Conservation (phyloP, 2,797 vertebrate genomes). For the Podarcis lilfordi region DNA sequence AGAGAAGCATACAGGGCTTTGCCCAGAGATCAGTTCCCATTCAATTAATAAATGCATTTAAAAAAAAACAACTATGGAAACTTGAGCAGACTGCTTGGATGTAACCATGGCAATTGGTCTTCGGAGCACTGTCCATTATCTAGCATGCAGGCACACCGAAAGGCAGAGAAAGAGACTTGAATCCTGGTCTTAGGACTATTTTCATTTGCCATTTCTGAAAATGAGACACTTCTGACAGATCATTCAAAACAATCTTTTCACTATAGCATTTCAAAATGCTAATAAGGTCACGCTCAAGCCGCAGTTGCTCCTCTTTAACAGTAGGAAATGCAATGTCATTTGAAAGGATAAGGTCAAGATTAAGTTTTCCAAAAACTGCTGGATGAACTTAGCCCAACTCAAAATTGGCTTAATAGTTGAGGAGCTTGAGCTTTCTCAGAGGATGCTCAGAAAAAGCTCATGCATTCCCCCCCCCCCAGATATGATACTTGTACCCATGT, state of each 20-base stretch:
- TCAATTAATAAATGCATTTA: background rate
- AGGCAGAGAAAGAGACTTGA: background rate
- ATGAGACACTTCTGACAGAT: background rate
- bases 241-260: background rate
- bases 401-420: background rate
- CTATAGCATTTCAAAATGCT: background rate
- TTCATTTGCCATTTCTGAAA: slow-evolving; percentile 1
- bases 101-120: slow-evolving; percentile 4
- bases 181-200: background rate
- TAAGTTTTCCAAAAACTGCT: background rate
- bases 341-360: slow-evolving; percentile 1
- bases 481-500: background rate
- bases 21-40: background rate
- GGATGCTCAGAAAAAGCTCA: background rate
- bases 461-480: background rate
- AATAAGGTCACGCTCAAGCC: background rate
- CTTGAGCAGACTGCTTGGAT: background rate
- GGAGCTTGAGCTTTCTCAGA: background rate
- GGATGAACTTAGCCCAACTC: background rate
- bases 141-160: background rate
- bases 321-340: background rate
- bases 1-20: background rate
- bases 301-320: background rate
- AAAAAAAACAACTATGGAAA: background rate
- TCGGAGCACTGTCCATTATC: slow-evolving; percentile 7